These are phyloP conservation scores for Crotophaga sulcirostris DNA, from an alignment of 2,113 vertebrate species.

Conservation along the genomic window DNA sequence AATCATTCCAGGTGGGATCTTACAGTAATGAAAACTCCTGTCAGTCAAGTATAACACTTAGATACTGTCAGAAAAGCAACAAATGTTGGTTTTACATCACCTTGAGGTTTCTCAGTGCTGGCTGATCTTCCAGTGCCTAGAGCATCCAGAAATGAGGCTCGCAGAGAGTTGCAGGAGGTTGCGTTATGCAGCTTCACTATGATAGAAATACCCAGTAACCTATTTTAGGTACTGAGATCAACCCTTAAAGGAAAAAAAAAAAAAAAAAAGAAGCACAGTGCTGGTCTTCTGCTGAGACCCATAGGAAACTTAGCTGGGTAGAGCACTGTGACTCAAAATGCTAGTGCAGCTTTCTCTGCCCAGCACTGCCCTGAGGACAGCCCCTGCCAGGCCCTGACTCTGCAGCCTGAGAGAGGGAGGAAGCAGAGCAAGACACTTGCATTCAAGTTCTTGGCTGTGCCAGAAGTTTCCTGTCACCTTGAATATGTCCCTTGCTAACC, in stretches of 20 bases:
- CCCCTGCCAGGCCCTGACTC: neutral
- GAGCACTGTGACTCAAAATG: accelerated
- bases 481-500: neutral
- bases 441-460: neutral
- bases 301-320: neutral
- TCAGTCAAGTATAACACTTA: neutral
- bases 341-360: neutral
- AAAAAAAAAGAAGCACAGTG: neutral
- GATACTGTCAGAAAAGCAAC: neutral
- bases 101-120: neutral
- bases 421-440: neutral
- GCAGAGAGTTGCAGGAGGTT: neutral
- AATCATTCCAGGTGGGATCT: neutral
- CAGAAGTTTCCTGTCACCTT: neutral
- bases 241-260: neutral
- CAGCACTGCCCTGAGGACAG: neutral
- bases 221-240: neutral
- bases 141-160: neutral
- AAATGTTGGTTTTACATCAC: neutral
- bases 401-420: neutral
- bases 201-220: neutral
- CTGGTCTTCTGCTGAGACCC: neutral
- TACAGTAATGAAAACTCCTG: neutral
- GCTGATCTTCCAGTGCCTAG: neutral
- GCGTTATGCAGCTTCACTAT: neutral